These are phyloP conservation scores for Bradysia coprophila DNA, from an alignment of 1,140 invertebrate genomes.

Conservation along the genomic window DNA sequence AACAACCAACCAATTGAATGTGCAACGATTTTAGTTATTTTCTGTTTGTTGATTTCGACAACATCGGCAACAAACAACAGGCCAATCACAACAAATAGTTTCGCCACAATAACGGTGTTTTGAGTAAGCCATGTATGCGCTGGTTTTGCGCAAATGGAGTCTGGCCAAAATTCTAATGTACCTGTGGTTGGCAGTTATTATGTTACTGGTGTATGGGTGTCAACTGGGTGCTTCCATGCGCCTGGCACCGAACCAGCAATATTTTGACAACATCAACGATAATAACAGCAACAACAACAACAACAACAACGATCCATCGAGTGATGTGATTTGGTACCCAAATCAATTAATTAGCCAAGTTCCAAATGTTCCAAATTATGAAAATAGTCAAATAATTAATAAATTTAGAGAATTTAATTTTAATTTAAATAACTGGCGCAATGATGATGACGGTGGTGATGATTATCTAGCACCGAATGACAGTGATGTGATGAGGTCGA, in stretches of 20 bases:
- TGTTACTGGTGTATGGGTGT: slow-evolving; percentile 13
- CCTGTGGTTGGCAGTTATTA: slow-evolving; percentile 15
- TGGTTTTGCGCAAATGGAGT: slow-evolving; percentile 27
- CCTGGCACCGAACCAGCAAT: slow-evolving; percentile 2
- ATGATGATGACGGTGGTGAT: not conserved
- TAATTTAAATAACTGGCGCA: not conserved
- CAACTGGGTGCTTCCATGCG: slow-evolving; percentile 2
- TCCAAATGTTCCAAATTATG: slow-evolving; percentile 16
- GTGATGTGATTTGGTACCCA: too few relatives aligned
- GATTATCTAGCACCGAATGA: not conserved
- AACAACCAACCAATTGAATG: too few relatives aligned
- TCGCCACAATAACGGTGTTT: not conserved
- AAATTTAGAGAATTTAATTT: not conserved
- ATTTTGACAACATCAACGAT: slow-evolving; percentile 1
- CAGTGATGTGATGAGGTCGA: not conserved
- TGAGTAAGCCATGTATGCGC: slow-evolving; percentile 18
- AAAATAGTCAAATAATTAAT: slow-evolving; percentile 2
- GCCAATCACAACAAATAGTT: not conserved
- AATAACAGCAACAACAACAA: too few relatives aligned
- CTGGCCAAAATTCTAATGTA: slow-evolving; percentile 22
- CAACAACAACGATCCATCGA: too few relatives aligned
- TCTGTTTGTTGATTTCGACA: not conserved
- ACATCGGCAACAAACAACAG: not conserved
- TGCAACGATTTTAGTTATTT: too few relatives aligned
- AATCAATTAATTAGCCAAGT: too few relatives aligned